Evolutionary conservation across 2,797 vertebrate genomes (phyloP), one percentile per base, ranked within the genome.

Genomic region (Gymnoscopelus braueri): DNA sequence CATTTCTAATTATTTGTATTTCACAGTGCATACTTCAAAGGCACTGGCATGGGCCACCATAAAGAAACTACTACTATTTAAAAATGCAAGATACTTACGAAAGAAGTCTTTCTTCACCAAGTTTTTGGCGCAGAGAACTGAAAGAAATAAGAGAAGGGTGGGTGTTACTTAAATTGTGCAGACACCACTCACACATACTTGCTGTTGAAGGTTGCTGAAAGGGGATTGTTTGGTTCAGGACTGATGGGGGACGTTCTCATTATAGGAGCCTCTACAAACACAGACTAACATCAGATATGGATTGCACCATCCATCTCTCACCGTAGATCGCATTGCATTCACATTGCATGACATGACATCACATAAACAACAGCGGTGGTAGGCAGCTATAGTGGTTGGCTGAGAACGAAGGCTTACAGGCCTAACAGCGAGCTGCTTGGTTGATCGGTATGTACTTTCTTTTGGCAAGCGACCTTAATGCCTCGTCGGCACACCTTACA

Each of bases 101-200:
- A 99, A 99, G 93, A 99, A 99, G 91, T 99, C 97, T 94, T 99
- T 99, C 95, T 99, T 99, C 91, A 97, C 98, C 90, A 99, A 94
- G 91, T 99, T 99, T 94, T 99, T 99, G 87, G 97, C 98, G 84
- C 98, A 99, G 79, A 99, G 95, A 82, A 99, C 97, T 99, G 95
- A 63, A 87, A 83, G 14, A 74, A 65, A 69, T 11, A 63, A 32
- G 67, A 29, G 59, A 14, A 73, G 32, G 13, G 24, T 0, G 0
- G 64, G 12, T 0, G 4, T 84, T 72, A 79, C 51, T 39, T 59
- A 24, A 6, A 11, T 52, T 10, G 29, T 35, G n/a, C 19, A 78
- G 23, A 59, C 11, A 26, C 39, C 56, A 60, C 11, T 29, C 9
- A 60, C 1, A 65, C 47, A 10, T 44, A 44, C 8, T 44, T 44